Evolutionary conservation across 2,113 vertebrate species (phyloP).

Genomic region (Urocynchramus pylzowi): DNA sequence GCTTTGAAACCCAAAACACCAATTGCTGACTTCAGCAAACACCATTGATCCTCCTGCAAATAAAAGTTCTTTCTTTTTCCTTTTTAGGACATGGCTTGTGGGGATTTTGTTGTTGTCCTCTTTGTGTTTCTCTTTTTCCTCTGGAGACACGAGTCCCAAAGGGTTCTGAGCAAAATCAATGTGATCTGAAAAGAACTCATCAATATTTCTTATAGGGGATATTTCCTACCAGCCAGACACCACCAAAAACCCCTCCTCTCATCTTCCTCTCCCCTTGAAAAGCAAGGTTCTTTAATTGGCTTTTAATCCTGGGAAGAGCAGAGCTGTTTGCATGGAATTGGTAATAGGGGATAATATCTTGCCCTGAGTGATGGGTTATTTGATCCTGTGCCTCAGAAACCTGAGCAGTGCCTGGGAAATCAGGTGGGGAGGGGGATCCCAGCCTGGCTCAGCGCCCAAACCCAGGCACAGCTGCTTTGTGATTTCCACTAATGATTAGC

Average conservation of each 20-base stretch:
- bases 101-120: background rate
- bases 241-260: background rate
- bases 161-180: background rate
- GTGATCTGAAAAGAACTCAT: background rate
- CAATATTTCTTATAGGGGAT: background rate
- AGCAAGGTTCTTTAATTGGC: slow-evolving; percentile 66
- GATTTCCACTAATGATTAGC: background rate
- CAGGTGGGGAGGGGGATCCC: background rate
- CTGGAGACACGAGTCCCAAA: background rate
- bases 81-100: background rate
- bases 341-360: slow-evolving; percentile 65
- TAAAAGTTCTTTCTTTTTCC: background rate
- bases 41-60: slow-evolving; percentile 5
- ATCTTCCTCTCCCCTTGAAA: slow-evolving; percentile 41
- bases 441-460: slow-evolving; percentile 16
- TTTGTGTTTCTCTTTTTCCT: background rate
- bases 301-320: slow-evolving; percentile 63
- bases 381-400: slow-evolving; percentile 64
- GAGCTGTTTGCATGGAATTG: slow-evolving; percentile 60
- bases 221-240: background rate
- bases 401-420: slow-evolving; percentile 11
- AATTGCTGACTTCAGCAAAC: slow-evolving; percentile 40
- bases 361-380: slow-evolving; percentile 68
- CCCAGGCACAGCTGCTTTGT: slow-evolving; percentile 24
- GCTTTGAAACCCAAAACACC: slow-evolving; percentile 46